Percentiles rank a stretch among this genome's conserved stretches.
Evolutionary conservation across 2,113 vertebrate species (phyloP).

Genomic region (Aspidoscelis tigris): DNA sequence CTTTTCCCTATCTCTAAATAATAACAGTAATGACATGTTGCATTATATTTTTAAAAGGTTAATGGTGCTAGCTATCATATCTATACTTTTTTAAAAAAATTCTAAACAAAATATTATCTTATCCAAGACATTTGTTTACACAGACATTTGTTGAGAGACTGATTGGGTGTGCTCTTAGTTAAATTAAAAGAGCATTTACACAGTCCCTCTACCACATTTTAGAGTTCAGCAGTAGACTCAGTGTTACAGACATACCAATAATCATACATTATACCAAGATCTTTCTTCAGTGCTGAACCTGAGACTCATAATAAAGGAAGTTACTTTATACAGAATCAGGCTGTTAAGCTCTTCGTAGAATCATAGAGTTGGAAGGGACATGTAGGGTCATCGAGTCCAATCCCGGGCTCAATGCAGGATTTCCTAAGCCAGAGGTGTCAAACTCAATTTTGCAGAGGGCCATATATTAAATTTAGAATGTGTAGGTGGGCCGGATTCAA

Average conservation of each 20-base stretch:
- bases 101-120: not conserved
- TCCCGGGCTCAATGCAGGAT: too few relatives aligned
- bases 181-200: conserved; percentile 67
- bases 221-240: conserved; percentile 63
- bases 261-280: too few relatives aligned
- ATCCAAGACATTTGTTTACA: not conserved
- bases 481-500: too few relatives aligned
- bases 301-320: not conserved
- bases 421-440: too few relatives aligned
- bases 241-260: not conserved
- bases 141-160: conserved; percentile 41
- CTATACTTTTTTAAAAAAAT: not conserved
- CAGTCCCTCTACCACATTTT: conserved; percentile 63
- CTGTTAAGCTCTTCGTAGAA: not conserved
- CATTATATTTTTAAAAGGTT: not conserved
- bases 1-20: not conserved
- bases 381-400: too few relatives aligned
- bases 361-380: too few relatives aligned
- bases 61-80: not conserved
- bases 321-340: not conserved
- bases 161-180: conserved; percentile 31
- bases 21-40: not conserved
- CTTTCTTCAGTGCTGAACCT: not conserved
- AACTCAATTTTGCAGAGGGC: too few relatives aligned
- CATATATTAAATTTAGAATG: too few relatives aligned